These are phyloP conservation scores for Schizotus pectinicornis DNA, from an alignment of 2,888 invertebrate genomes.

Conservation along the genomic window DNA sequence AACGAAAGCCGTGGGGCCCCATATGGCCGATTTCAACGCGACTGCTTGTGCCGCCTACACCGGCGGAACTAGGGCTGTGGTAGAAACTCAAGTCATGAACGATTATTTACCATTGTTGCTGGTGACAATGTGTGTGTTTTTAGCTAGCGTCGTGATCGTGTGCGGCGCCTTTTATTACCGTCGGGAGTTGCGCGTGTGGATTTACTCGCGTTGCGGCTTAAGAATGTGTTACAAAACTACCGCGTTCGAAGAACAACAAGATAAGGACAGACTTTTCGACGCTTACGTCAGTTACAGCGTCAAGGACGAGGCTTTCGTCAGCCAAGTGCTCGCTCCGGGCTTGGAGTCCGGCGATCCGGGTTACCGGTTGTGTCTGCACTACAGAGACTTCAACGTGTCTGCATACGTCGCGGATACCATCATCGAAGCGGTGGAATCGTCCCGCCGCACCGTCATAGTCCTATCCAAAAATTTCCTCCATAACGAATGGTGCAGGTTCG, in stretches of 20 bases:
- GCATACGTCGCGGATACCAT: slow-evolving; percentile 92
- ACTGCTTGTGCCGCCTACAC: slow-evolving; percentile 77
- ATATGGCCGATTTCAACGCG: slow-evolving; percentile 78
- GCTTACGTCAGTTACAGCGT: slow-evolving; percentile 95
- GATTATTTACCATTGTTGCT: slow-evolving; percentile 81
- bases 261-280: slow-evolving; percentile 88
- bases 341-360: slow-evolving; percentile 82
- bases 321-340: slow-evolving; percentile 85
- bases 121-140: slow-evolving; percentile 78
- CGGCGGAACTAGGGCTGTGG: slow-evolving; percentile 74
- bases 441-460: slow-evolving; percentile 87
- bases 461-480: slow-evolving; percentile 92
- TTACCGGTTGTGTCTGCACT: slow-evolving; percentile 89
- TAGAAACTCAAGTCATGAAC: slow-evolving; percentile 78
- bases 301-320: slow-evolving; percentile 90
- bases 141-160: slow-evolving; percentile 76
- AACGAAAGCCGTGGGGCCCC: slow-evolving; percentile 72
- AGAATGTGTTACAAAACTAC: slow-evolving; percentile 86
- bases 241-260: slow-evolving; percentile 79
- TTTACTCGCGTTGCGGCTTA: slow-evolving; percentile 84
- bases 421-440: slow-evolving; percentile 89
- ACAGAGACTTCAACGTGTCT: slow-evolving; percentile 88
- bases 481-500: slow-evolving; percentile 94
- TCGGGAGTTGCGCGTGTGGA: slow-evolving; percentile 82
- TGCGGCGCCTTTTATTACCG: slow-evolving; percentile 83